Evolutionary conservation across 2,888 invertebrate genomes (phyloP), one percentile per base, ranked within the genome.

Genomic region (Polydesmus complanatus): DNA sequence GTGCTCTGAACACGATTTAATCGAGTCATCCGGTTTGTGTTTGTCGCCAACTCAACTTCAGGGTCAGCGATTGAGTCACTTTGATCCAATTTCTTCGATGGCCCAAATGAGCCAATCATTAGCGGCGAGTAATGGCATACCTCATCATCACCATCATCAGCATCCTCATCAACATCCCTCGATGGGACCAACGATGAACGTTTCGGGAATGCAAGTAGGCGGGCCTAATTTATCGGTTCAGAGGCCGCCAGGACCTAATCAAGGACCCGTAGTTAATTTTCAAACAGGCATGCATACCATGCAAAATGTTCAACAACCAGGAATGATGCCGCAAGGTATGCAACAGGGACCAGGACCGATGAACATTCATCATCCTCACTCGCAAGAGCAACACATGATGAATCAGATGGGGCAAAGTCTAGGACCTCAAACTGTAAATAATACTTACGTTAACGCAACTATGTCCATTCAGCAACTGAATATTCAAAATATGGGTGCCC

Each of bases 51-150:
- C 53, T 14, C 63, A 62, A 5, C 54, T 63, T 49, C 64, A 63
- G 19, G 63, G 63, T 26, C 68, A 67, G 51, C 62, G 67, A 18
- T 58, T 68, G 61, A 75, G 80, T 70, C 88, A 83, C 71, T 93
- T 93, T 74, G 93, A 93, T 78, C 93, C 93, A 1, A 93, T 93
- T 69, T 88, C 91, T 58, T 93, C 92, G 8, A 79, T 93, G 69
- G 91, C 92, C 60, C 92, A 93, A 75, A 93, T 93, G 93, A 90
- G 90, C 64, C 92, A 93, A 70, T 90, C 91, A 72, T 76, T 93
- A 65, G 89, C 91, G 18, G 88, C 85, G 69, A 85, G 86, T 62
- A 65, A 61, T 56, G 60, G 56, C 5, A 55, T 61, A 48, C 60
- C 60, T 25, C 22, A 37, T 11, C 22, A 47, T 27, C 60, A 61